These are phyloP conservation scores for Drosophila lini DNA, from an alignment of 1,140 invertebrate species.

Conservation along the genomic window DNA sequence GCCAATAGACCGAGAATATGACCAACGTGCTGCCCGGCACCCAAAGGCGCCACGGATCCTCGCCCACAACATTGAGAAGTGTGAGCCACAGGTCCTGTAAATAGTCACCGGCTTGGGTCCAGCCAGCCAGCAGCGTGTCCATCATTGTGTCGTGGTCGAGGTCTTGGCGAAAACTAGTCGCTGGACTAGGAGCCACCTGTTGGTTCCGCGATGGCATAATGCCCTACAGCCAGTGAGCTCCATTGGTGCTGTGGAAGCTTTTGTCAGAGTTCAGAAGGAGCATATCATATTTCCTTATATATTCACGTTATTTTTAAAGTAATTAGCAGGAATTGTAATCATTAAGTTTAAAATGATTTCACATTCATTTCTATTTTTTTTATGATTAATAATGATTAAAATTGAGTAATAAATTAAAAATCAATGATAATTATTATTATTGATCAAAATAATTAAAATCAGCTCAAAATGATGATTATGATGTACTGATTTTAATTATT, in stretches of 20 bases:
- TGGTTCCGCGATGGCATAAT: neutral
- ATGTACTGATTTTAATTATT: too few species aligned
- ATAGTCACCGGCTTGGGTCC: constrained; percentile 50
- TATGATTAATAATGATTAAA: too few species aligned
- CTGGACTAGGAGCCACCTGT: neutral
- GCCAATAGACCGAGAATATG: constrained; percentile 89
- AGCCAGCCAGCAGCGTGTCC: constrained; percentile 33
- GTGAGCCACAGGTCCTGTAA: constrained; percentile 51
- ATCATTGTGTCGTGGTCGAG: constrained; percentile 14
- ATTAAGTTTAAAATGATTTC: too few species aligned
- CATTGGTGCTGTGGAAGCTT: neutral
- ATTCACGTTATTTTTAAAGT: too few species aligned
- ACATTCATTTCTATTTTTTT: too few species aligned
- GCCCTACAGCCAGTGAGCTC: constrained; percentile 21
- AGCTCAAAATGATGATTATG: too few species aligned
- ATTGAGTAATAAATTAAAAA: too few species aligned
- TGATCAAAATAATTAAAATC: too few species aligned
- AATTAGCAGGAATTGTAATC: too few species aligned
- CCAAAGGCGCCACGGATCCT: constrained; percentile 87
- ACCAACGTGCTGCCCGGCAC: constrained; percentile 87
- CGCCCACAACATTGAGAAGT: constrained; percentile 65
- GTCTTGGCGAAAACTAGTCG: constrained; percentile 16
- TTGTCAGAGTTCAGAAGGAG: neutral
- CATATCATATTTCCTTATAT: neutral
- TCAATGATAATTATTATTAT: too few species aligned